A percentile compares a stretch with the other conserved stretches of the same genome.
phyloP scores from a whole-genome alignment of 2,888 invertebrate species.

The Geophilus truncorum region DNA sequence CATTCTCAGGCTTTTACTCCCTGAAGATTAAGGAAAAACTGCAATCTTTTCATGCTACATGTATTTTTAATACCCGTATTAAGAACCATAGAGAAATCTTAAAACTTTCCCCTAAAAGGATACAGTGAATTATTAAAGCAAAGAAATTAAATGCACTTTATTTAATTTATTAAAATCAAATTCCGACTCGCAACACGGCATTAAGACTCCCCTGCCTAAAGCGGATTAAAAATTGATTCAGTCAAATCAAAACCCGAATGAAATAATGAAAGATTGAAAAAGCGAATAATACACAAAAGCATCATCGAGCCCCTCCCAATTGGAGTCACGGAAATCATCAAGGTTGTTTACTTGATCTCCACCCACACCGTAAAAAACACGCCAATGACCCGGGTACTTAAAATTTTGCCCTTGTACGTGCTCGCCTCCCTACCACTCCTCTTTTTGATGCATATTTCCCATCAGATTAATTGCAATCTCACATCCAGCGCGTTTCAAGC shows the following conservation, averaged over 20 bases:
- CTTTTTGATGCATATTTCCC: not conserved
- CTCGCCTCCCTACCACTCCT: not conserved
- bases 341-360: constrained; percentile 11
- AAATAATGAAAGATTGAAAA: not conserved
- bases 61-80: not conserved
- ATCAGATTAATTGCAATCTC: constrained; percentile 13
- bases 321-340: constrained; percentile 9
- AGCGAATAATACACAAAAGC: not conserved
- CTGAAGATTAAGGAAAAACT: no score
- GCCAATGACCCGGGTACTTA: constrained; percentile 10
- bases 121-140: not conserved
- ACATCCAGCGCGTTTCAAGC: not conserved
- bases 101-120: not conserved
- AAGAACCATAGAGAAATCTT: not conserved
- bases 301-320: not conserved
- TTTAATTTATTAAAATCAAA: not conserved
- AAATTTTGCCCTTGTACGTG: constrained; percentile 1
- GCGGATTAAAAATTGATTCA: not conserved
- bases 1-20: no score
- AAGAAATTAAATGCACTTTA: not conserved
- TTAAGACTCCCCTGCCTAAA: not conserved
- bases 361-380: not conserved
- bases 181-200: not conserved
- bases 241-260: not conserved
- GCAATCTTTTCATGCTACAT: not conserved